Evolutionary conservation across 2,113 vertebrate species (phyloP), one percentile per base, ranked within the genome.

Genomic region (Syngnathus typhle): DNA sequence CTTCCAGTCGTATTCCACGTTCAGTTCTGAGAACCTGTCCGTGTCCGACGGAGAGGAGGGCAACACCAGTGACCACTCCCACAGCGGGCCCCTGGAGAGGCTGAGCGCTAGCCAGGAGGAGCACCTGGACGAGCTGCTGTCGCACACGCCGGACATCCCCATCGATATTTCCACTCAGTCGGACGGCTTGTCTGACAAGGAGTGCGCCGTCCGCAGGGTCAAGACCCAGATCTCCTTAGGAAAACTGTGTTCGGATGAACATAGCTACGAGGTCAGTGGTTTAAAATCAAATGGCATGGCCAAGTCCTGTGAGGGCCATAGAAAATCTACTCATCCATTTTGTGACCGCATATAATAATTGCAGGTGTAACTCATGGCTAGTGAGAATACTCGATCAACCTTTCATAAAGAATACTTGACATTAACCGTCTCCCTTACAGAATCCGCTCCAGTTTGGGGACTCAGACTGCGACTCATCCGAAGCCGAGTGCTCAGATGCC

Each of bases 171-270:
- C 94, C 85, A 97, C 91, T 0, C 97, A 99, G 87, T 99, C 97
- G 0, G 97, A 99, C 0, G 97, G 97, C 44, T 93, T 99, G 54
- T 99, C 96, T 0, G 97, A 99, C 90, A 98, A 99, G 75, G 97
- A 99, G 90, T 98, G 95, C 0, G 97, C 96, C 0, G 97, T 99
- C 59, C 92, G 96, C 72, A 90, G 96, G 18, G 97, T 99, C 80
- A 98, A 98, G 89, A 99, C 97, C 16, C 97, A 98, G 92, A 99
- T 99, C 91, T 98, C 96, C 0, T 86, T 98, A 87, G 97, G 97
- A 70, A 98, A 98, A 79, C 93, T 98, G 67, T 98, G 95, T 75
- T 86, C 90, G 0, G 95, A 98, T 23, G 96, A 98, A 49, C 94
- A 94, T 76, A 92, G 92, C 88, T 95, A 94, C 8, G 95, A 98